phyloP scores from a whole-genome alignment of 1,140 invertebrate species.

The Macrocentrus cingulum region DNA sequence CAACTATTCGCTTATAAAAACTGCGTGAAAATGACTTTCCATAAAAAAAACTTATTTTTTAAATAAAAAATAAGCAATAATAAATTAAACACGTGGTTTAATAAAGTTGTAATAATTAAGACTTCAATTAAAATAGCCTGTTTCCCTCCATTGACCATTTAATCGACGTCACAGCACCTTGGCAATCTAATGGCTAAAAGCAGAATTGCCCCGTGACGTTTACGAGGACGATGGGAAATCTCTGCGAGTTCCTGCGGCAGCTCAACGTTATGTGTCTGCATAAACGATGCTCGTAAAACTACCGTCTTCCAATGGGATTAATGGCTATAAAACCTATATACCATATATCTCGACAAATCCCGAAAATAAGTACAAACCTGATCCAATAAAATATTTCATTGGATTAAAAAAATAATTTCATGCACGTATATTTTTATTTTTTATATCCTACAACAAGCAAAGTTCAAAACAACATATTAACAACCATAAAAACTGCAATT shows the following conservation, averaged over 20 bases:
- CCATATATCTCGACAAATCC: slow-evolving; percentile 8
- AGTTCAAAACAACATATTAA: too few species aligned
- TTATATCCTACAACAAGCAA: too few species aligned
- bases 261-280: slow-evolving; percentile 12
- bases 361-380: not conserved
- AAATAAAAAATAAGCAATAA: not conserved
- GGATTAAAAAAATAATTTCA: too few species aligned
- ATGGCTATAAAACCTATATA: slow-evolving; percentile 23
- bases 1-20: not conserved
- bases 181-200: slow-evolving; percentile 6
- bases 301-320: slow-evolving; percentile 16
- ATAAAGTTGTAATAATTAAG: slow-evolving; percentile 27
- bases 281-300: slow-evolving; percentile 24
- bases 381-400: not conserved
- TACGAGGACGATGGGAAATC: slow-evolving; percentile 29
- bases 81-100: not conserved
- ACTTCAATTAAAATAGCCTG: slow-evolving; percentile 4
- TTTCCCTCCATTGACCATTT: slow-evolving; percentile 13
- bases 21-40: not conserved
- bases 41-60: not conserved
- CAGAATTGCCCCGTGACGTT: slow-evolving; percentile 19
- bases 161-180: slow-evolving; percentile 19
- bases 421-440: too few species aligned
- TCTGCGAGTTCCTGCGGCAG: slow-evolving; percentile 9
- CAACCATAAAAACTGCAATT: too few species aligned